A percentile compares a stretch with the other conserved stretches of the same genome.
Evolutionary conservation across 2,113 vertebrate species (phyloP).

Genomic region (Sinocyclocheilus anophthalmus): DNA sequence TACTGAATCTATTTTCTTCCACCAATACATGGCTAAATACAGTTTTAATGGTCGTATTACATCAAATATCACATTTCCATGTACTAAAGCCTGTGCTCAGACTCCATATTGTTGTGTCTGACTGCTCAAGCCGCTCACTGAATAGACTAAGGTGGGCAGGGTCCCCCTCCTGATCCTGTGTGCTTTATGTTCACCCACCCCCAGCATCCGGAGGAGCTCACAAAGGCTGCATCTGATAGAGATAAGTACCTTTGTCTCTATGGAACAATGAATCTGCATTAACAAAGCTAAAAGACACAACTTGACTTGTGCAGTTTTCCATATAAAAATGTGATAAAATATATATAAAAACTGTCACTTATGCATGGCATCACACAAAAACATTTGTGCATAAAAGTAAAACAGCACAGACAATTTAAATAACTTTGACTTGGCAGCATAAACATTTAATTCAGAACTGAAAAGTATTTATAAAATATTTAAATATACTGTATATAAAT

Average conservation of each 20-base stretch:
- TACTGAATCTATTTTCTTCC: conserved; percentile 1
- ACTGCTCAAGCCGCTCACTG: not conserved
- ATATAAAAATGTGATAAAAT: not conserved
- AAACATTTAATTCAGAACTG: not conserved
- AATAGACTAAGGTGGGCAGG: conserved; percentile 8
- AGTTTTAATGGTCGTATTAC: not conserved
- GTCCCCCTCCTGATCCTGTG: not conserved
- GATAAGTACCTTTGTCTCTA: conserved; percentile 28
- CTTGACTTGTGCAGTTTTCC: not conserved
- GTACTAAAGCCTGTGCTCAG: not conserved
- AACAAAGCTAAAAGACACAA: conserved; percentile 24
- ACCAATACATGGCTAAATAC: not conserved
- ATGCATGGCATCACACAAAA: not conserved
- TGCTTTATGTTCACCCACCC: conserved; percentile 62
- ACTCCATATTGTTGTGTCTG: conserved; percentile 15
- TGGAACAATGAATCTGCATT: conserved; percentile 22
- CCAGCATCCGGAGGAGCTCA: conserved; percentile 8
- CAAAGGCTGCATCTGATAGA: conserved; percentile 26
- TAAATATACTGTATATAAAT: not conserved
- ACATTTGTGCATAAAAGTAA: not conserved
- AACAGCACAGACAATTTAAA: not conserved
- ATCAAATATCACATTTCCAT: not conserved
- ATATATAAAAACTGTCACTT: not conserved
- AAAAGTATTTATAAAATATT: not conserved
- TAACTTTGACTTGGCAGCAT: not conserved